These are phyloP conservation scores for Volucella bombylans DNA, from an alignment of 2,888 invertebrate species.

Conservation along the genomic window DNA sequence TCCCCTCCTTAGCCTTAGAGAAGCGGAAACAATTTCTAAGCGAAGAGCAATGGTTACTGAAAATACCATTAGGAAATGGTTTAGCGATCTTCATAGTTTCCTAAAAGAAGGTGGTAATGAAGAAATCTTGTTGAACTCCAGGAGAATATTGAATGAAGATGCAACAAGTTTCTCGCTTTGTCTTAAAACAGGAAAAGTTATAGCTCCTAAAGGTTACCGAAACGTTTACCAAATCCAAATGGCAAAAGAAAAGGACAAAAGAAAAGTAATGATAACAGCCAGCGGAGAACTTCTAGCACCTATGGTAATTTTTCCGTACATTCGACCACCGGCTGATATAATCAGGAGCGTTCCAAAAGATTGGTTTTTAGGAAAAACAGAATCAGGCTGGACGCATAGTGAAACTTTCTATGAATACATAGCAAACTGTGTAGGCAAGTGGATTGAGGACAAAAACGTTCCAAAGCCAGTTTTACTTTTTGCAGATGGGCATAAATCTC, in stretches of 20 bases:
- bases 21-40: not conserved
- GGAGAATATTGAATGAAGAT: conserved; percentile 15
- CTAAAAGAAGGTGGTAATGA: no score
- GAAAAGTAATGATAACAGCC: conserved; percentile 20
- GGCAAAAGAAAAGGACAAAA: conserved; percentile 15
- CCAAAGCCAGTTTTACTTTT: no score
- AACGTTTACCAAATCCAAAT: conserved; percentile 46
- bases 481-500: conserved; percentile 2
- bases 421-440: not conserved
- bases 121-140: not conserved
- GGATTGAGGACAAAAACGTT: conserved; percentile 9
- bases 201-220: conserved; percentile 45
- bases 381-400: conserved; percentile 15
- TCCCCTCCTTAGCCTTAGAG: not conserved
- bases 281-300: conserved; percentile 7
- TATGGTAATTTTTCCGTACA: not conserved
- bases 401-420: conserved; percentile 23
- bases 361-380: conserved; percentile 3
- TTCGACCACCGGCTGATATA: not conserved
- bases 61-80: no score
- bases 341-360: conserved; percentile 8
- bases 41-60: no score
- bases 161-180: conserved; percentile 21
- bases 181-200: conserved; percentile 59
- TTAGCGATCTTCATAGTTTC: no score